A percentile compares a stretch with the other conserved stretches of the same genome.
Conservation (phyloP, 2,113 vertebrate genomes). For the Cryptoleucopteryx plumbea region DNA sequence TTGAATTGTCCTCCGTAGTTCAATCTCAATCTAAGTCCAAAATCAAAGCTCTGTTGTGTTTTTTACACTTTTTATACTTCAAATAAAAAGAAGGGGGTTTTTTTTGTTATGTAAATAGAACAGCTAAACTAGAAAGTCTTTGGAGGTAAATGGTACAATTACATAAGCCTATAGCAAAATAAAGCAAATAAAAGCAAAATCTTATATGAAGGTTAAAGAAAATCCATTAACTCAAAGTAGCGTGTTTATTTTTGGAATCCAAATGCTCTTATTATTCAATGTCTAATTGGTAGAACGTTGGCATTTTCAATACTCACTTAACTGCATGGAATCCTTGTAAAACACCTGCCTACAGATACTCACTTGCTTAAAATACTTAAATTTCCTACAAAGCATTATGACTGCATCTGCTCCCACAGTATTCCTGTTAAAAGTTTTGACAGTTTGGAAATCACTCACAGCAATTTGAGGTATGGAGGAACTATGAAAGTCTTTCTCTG, state of each 20-base stretch:
- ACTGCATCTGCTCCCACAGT: slow-evolving; percentile 4
- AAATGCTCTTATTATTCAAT: not conserved
- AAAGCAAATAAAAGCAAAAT: not conserved
- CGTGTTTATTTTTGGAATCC: not conserved
- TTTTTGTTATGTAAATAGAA: not conserved
- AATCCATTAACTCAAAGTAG: not conserved
- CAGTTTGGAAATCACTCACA: slow-evolving; percentile 18
- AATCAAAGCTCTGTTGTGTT: not conserved
- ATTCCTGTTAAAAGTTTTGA: slow-evolving; percentile 28
- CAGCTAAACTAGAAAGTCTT: not conserved
- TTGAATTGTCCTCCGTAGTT: not conserved
- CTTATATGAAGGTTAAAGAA: not conserved
- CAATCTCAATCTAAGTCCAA: not conserved
- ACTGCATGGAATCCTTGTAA: not conserved
- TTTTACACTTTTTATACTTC: not conserved
- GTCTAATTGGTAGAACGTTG: not conserved
- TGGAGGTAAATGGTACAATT: not conserved
- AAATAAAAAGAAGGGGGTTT: rapidly evolving
- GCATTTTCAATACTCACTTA: not conserved
- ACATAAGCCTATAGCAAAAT: not conserved
- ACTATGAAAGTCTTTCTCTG: not conserved
- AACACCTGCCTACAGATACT: slow-evolving; percentile 11
- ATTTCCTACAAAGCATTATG: not conserved
- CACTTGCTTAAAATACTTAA: slow-evolving; percentile 10
- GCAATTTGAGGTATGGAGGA: not conserved